Base-by-base conservation (phyloP, 1,140 invertebrate species). In the Platorchestia sp. region DNA sequence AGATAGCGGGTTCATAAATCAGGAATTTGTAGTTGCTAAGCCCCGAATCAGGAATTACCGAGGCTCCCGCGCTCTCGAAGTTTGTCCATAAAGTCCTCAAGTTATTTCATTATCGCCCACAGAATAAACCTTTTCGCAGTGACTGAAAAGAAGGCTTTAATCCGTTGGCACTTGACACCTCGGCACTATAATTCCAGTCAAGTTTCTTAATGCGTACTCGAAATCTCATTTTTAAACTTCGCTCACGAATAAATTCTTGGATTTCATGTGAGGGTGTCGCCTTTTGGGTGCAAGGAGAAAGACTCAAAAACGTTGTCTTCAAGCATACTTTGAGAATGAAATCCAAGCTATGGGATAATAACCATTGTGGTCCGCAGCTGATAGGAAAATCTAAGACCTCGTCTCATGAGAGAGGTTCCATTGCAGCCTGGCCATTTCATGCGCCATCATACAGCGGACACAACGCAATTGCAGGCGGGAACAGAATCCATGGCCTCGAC, bases 61-160 rank as follows among this genome's bases (percentile, higher is more conserved):
- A 41, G n/a, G 43, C 87, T 42, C 41, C 87, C 27, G 14, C 3
- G 87, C n/a, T 41, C 43, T 41, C 5, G 36, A 89, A 89, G 41
- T 89, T 89, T 44, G n/a, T 89, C 87, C 87, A 89, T 89, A 89
- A 89, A 89, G 41, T 89, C 87, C 41, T 89, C 87, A 89, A 89
- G 87, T 89, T 89, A 89, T 89, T 89, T 89, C 87, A 89, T 89
- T 89, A 89, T 89, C 87, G 43, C 87, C 87, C 27, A 27, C 87
- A 44, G 41, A 89, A 27, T 89, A 44, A 89, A 89, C n/a, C 87
- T 89, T 89, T 89, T 89, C 14, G 87, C 87, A 89, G 14, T 10
- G 87, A 42, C 43, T 41, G 87, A 42, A 89, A 89, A 89, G 43
- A 89, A 89, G 43, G 14, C 41, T 89, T 89, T 89, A 42, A 89